Conservation (phyloP, 2,888 invertebrate species). For the Thecocarcelia acutangulata region DNA sequence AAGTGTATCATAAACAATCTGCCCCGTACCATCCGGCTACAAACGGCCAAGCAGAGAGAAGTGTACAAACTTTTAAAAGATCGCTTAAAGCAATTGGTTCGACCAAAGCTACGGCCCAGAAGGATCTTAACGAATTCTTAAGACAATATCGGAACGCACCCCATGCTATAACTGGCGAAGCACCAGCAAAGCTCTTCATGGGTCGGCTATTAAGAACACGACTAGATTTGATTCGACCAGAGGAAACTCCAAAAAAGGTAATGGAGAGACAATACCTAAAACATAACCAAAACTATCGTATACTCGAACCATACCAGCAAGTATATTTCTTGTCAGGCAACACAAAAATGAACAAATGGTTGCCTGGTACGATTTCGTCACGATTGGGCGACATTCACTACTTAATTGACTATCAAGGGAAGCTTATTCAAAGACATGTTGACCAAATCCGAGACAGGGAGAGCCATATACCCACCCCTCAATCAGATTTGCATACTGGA, state of each 20-base stretch:
- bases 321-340: background rate
- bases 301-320: too few species aligned
- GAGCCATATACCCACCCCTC: background rate
- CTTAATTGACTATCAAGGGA: background rate
- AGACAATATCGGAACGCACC: conserved; percentile 43
- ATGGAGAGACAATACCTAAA: conserved; percentile 4
- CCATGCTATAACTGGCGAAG: conserved; percentile 52
- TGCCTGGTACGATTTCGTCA: background rate
- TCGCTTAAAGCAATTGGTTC: conserved; percentile 7
- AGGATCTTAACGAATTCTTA: conserved; percentile 37
- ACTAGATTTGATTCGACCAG: conserved; percentile 15
- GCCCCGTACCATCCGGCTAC: conserved; percentile 25
- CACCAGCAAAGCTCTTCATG: conserved; percentile 43
- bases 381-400: conserved; percentile 11
- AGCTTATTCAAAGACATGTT: conserved; percentile 12
- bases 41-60: conserved; percentile 39
- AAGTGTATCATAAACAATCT: conserved; percentile 22
- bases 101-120: background rate
- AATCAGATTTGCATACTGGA: background rate
- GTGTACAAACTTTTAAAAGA: conserved; percentile 38
- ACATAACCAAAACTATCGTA: too few species aligned
- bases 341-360: conserved; percentile 12
- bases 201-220: conserved; percentile 15
- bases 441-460: conserved; percentile 8
- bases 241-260: background rate